Conservation (phyloP, 2,888 invertebrate genomes). For the Melieria picta region DNA sequence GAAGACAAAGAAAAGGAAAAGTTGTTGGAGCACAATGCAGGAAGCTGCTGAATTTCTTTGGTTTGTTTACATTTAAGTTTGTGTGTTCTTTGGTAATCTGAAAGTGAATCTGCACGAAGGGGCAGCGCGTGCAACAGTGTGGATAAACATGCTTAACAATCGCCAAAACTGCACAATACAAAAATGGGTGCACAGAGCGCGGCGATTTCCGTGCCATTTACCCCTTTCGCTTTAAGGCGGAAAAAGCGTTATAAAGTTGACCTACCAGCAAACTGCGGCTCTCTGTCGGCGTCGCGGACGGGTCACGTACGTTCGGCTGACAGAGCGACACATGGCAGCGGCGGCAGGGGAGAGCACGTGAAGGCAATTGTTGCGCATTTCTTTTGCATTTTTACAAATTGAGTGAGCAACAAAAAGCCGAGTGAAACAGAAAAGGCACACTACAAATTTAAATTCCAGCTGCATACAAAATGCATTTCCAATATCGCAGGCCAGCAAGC, state of each 20-base stretch:
- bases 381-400: conserved; percentile 14
- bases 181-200: conserved; percentile 10
- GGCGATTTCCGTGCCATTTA: conserved; percentile 4
- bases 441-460: conserved; percentile 20
- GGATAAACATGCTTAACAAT: neutral
- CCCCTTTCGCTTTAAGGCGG: neutral
- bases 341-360: conserved; percentile 3
- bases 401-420: neutral
- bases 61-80: neutral
- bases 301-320: conserved; percentile 20
- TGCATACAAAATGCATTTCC: conserved; percentile 11
- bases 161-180: neutral
- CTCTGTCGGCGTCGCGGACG: neutral
- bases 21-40: conserved; percentile 1
- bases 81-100: neutral
- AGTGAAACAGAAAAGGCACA: conserved; percentile 1
- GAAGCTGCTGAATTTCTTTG: neutral
- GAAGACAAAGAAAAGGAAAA: conserved; percentile 3
- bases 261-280: neutral
- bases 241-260: neutral
- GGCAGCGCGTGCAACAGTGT: neutral
- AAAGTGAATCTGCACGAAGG: too few relatives aligned
- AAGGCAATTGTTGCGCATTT: conserved; percentile 8
- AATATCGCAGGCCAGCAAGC: too few relatives aligned
- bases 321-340: neutral